Evolutionary conservation across 2,797 vertebrate genomes (phyloP).

Genomic region (Petrocephalus schoutedeni): DNA sequence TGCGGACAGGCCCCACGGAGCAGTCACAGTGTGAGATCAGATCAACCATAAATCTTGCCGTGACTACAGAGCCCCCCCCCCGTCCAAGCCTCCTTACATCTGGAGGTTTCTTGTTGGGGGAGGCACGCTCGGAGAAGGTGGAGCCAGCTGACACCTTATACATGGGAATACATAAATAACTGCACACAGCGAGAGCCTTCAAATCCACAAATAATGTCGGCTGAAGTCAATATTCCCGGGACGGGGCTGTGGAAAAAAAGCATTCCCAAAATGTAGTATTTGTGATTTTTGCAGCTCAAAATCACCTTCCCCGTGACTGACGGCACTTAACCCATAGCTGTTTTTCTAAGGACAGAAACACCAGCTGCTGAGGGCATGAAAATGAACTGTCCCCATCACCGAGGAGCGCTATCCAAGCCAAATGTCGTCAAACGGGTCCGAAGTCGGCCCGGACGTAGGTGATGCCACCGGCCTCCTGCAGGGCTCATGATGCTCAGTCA

Average conservation of each 20-base stretch:
- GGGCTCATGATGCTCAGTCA: background rate
- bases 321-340: background rate
- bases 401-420: background rate
- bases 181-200: background rate
- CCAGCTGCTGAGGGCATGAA: background rate
- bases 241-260: background rate
- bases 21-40: conserved; percentile 40
- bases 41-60: conserved; percentile 48
- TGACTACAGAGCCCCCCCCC: conserved; percentile 33
- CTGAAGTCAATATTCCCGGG: background rate
- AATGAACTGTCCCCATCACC: background rate
- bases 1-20: conserved; percentile 45
- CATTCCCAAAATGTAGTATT: conserved; percentile 11
- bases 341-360: background rate
- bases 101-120: conserved; percentile 17
- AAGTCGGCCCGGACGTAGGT: background rate
- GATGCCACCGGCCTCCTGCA: background rate
- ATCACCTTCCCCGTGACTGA: background rate
- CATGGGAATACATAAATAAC: conserved; percentile 16
- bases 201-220: conserved; percentile 5
- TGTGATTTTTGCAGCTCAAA: background rate
- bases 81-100: conserved; percentile 38
- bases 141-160: conserved; percentile 1
- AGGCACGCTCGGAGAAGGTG: background rate
- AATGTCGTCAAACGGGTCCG: background rate